Evolutionary conservation across 2,888 invertebrate genomes (phyloP).

Genomic region (Megalurothrips usitatus): DNA sequence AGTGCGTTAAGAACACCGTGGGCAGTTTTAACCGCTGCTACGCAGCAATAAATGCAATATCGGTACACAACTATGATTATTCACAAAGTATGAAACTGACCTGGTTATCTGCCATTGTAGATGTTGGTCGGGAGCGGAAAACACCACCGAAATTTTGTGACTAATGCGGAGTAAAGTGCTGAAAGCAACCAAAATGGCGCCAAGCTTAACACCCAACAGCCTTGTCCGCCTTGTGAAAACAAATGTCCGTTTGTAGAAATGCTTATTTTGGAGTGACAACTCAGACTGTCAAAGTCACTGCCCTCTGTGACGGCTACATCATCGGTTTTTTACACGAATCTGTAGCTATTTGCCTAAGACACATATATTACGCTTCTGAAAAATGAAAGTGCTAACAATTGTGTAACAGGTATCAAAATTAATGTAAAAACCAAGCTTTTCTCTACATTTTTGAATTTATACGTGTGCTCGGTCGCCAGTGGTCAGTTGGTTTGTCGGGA

Average conservation of each 20-base stretch:
- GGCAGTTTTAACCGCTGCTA: not conserved
- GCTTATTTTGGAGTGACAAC: not conserved
- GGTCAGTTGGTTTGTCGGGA: no score
- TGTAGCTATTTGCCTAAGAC: no score
- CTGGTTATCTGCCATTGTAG: constrained; percentile 41
- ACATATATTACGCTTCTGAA: no score
- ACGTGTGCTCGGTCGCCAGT: no score
- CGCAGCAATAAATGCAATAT: not conserved
- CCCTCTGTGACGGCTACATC: not conserved
- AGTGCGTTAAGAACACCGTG: constrained; percentile 24
- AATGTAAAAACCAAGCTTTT: no score
- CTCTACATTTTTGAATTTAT: no score
- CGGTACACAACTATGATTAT: not conserved
- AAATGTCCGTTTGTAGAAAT: not conserved
- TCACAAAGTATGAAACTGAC: constrained; percentile 35
- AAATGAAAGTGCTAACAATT: no score
- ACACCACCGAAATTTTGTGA: no score
- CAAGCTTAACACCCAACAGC: constrained; percentile 31
- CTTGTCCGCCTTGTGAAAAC: not conserved
- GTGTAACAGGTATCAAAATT: no score
- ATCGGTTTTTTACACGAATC: no score
- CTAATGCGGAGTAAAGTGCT: not conserved
- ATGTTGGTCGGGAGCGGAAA: no score
- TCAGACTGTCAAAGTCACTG: not conserved
- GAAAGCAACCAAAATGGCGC: constrained; percentile 36